These are phyloP conservation scores for Distichodus sexfasciatus DNA, from an alignment of 2,797 vertebrate genomes.

Conservation along the genomic window DNA sequence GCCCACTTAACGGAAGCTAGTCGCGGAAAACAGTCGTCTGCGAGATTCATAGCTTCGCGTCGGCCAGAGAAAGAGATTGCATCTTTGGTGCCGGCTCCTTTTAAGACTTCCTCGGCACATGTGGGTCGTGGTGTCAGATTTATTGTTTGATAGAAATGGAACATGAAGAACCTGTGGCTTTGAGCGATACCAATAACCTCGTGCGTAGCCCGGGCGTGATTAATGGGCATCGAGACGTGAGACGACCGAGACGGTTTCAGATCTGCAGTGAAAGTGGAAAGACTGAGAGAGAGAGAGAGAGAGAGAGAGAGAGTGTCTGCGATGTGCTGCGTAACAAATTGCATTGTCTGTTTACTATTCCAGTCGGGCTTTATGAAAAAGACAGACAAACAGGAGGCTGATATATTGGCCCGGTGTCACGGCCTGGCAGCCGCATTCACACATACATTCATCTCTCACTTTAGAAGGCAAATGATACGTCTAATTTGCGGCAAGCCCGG, in stretches of 20 bases:
- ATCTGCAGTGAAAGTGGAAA: too few relatives aligned
- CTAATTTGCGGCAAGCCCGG: constrained; percentile 79
- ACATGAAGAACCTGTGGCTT: constrained; percentile 64
- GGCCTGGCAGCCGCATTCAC: constrained; percentile 76
- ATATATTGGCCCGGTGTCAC: constrained; percentile 75
- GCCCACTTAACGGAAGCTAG: too few relatives aligned
- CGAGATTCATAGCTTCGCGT: constrained; percentile 49
- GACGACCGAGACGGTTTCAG: too few relatives aligned
- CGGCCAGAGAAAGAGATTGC: constrained; percentile 50
- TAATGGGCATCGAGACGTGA: constrained; percentile 66
- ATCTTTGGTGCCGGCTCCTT: constrained; percentile 41
- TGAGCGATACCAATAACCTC: constrained; percentile 74
- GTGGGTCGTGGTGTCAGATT: constrained; percentile 67
- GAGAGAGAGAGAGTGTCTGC: too few relatives aligned
- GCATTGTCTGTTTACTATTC: constrained; percentile 80
- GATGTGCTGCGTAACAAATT: constrained; percentile 71
- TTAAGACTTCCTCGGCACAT: constrained; percentile 47
- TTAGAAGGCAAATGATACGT: constrained; percentile 82
- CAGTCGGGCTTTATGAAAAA: constrained; percentile 76
- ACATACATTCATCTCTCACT: constrained; percentile 81
- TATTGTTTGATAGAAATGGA: constrained; percentile 66
- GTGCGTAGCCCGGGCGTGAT: constrained; percentile 68
- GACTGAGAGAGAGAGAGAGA: too few relatives aligned
- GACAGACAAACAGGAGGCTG: constrained; percentile 74
- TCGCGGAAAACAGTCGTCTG: too few relatives aligned